A percentile compares a stretch with the other conserved stretches of the same genome.
phyloP scores from a whole-genome alignment of 1,140 invertebrate species.

The Ladona fulva region DNA sequence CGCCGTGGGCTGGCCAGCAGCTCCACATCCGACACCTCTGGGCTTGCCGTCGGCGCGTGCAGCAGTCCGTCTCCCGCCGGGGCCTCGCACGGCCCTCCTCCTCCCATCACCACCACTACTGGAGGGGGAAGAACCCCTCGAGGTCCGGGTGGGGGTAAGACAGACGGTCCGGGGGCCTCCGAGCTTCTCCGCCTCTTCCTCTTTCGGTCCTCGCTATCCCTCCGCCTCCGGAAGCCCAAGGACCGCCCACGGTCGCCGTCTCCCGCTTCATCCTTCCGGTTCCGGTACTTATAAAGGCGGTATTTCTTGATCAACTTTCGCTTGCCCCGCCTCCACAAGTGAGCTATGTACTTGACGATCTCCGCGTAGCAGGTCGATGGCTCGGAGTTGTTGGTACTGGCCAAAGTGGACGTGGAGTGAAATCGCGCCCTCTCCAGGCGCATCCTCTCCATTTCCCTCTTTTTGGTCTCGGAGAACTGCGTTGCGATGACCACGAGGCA shows the following conservation, averaged over 20 bases:
- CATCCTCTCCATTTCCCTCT: slow-evolving; percentile 98
- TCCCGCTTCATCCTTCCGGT: slow-evolving; percentile 50
- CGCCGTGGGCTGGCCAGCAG: slow-evolving; percentile 36
- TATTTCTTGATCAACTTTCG: slow-evolving; percentile 75
- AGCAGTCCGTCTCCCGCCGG: not conserved
- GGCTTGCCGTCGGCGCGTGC: slow-evolving; percentile 45
- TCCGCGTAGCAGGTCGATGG: slow-evolving; percentile 90
- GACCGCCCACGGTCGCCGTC: slow-evolving; percentile 31
- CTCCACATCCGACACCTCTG: slow-evolving; percentile 52
- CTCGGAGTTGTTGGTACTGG: slow-evolving; percentile 83
- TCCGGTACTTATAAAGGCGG: slow-evolving; percentile 53
- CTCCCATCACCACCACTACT: slow-evolving; percentile 7
- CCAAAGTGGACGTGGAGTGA: slow-evolving; percentile 87
- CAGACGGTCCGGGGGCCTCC: slow-evolving; percentile 32
- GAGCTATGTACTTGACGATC: slow-evolving; percentile 92
- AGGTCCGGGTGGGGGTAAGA: slow-evolving; percentile 32
- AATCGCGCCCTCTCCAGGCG: slow-evolving; percentile 87
- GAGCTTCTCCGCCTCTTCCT: slow-evolving; percentile 24
- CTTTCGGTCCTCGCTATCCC: slow-evolving; percentile 9
- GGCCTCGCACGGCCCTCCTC: slow-evolving; percentile 4
- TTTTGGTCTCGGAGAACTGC: slow-evolving; percentile 99
- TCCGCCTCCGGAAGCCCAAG: slow-evolving; percentile 15
- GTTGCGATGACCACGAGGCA: slow-evolving; percentile 99
- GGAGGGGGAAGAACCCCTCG: slow-evolving; percentile 31
- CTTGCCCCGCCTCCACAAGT: slow-evolving; percentile 77